A percentile compares a stretch with the other conserved stretches of the same genome.
Conservation (phyloP, 2,797 vertebrate genomes). For the Lophotriccus pileatus region DNA sequence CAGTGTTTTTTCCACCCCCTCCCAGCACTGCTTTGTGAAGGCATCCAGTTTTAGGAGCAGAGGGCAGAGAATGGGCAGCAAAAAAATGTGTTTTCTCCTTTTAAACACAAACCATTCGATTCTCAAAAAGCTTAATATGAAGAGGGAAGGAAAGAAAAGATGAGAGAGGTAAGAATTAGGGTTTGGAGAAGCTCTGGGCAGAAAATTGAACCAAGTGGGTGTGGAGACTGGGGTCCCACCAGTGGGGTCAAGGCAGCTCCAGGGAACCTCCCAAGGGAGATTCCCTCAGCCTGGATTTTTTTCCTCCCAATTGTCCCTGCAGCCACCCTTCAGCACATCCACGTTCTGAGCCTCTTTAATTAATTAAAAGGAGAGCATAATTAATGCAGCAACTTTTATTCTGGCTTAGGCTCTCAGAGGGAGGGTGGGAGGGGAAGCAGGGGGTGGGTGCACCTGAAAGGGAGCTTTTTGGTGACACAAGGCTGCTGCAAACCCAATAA, state of each 20-base stretch:
- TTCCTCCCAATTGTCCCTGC: neutral
- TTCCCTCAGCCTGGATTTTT: neutral
- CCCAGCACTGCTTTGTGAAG: neutral
- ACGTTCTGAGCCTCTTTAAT: neutral
- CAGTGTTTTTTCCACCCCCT: neutral
- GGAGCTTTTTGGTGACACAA: neutral
- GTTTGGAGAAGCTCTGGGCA: neutral
- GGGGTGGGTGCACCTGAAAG: neutral
- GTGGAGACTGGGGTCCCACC: neutral
- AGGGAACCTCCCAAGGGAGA: neutral
- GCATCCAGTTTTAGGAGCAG: neutral
- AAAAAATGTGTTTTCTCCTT: neutral
- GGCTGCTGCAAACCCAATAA: neutral
- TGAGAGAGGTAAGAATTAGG: neutral
- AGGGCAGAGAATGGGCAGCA: neutral
- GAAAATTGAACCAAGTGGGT: rapidly evolving
- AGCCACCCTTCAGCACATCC: neutral
- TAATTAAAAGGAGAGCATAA: constrained; percentile 42
- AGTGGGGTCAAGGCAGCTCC: neutral
- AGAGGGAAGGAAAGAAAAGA: neutral
- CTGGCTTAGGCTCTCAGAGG: neutral
- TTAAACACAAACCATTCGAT: neutral
- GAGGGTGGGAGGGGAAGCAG: neutral
- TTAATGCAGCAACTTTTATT: constrained; percentile 1
- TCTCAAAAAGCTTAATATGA: neutral